Conservation (phyloP, 2,888 invertebrate species). For the Neoascia interrupta region DNA sequence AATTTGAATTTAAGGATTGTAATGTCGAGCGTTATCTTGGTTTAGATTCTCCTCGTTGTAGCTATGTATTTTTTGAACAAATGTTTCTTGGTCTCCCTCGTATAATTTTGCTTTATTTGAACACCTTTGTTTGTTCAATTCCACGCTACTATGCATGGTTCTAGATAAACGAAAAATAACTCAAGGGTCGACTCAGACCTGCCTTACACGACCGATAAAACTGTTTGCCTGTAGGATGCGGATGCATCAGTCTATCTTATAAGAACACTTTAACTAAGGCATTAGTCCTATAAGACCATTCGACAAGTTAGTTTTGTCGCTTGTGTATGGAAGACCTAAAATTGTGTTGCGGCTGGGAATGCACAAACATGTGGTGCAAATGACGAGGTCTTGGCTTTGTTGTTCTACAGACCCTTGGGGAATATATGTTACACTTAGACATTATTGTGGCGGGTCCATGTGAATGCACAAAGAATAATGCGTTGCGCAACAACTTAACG, state of each 20-base stretch:
- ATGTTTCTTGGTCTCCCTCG: slow-evolving; percentile 4
- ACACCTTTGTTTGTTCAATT: slow-evolving; percentile 43
- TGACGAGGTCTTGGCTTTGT: too few species aligned
- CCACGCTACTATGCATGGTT: neutral
- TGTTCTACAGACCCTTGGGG: neutral
- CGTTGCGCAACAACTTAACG: slow-evolving; percentile 12
- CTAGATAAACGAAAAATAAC: neutral
- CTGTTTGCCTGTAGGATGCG: too few species aligned
- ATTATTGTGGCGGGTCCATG: neutral
- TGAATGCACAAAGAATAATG: neutral
- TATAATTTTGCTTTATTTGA: slow-evolving; percentile 34
- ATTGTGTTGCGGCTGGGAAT: neutral
- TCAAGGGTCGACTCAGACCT: too few species aligned
- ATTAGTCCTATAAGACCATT: too few species aligned
- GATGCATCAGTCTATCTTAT: too few species aligned
- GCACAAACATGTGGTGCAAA: slow-evolving; percentile 7
- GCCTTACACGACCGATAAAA: too few species aligned
- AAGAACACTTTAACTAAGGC: too few species aligned
- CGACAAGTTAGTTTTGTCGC: too few species aligned
- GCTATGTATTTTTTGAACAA: slow-evolving; percentile 1
- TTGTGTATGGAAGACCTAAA: too few species aligned
- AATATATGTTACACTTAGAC: neutral
- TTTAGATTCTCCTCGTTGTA: slow-evolving; percentile 6
- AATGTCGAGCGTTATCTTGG: slow-evolving; percentile 12
- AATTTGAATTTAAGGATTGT: slow-evolving; percentile 30